These are phyloP conservation scores for Coptotermes formosanus DNA, from an alignment of 1,140 invertebrate species.

Conservation along the genomic window DNA sequence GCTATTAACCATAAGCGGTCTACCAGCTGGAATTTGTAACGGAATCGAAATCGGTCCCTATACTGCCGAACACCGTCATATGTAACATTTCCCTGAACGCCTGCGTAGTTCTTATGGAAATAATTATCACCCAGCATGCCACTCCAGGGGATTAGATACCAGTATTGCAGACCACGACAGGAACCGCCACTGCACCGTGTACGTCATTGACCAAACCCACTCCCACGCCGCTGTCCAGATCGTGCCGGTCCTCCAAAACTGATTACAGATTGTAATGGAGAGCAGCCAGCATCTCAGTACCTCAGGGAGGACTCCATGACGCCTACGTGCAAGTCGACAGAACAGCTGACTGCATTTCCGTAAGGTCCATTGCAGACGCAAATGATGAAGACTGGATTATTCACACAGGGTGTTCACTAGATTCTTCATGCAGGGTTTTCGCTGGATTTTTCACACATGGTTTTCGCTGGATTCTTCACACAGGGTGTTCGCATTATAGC, in stretches of 20 bases:
- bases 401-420: too few species aligned
- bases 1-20: too few species aligned
- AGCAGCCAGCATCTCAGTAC: neutral
- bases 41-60: too few species aligned
- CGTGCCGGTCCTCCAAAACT: slow-evolving; percentile 4
- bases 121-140: neutral
- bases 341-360: neutral
- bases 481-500: too few species aligned
- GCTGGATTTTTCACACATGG: too few species aligned
- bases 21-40: too few species aligned
- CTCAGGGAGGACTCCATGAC: neutral
- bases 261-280: slow-evolving; percentile 8
- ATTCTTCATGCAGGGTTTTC: too few species aligned
- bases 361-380: too few species aligned
- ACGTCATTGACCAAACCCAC: neutral
- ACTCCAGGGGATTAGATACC: neutral
- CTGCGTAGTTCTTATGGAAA: neutral
- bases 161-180: neutral
- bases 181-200: neutral
- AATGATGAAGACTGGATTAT: too few species aligned
- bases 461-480: too few species aligned
- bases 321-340: neutral
- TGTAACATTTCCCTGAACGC: too few species aligned
- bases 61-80: too few species aligned
- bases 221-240: neutral